A percentile compares a stretch with the other conserved stretches of the same genome.
phyloP scores from a whole-genome alignment of 2,797 vertebrate genomes.

The Coccyzus lansbergi region DNA sequence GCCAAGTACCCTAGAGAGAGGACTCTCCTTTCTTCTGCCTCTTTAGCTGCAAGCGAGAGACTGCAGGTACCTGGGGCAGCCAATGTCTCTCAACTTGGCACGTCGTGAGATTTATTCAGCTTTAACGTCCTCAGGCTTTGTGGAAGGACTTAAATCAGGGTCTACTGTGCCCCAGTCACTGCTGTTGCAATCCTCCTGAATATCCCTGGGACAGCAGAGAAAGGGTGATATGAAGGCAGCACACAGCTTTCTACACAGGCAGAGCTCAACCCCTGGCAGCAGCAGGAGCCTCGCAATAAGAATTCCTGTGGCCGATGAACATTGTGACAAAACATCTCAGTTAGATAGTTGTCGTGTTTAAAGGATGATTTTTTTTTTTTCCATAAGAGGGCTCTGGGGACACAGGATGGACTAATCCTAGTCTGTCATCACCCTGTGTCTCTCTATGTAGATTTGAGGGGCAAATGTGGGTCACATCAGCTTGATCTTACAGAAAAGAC shows the following conservation, averaged over 20 bases:
- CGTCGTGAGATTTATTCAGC: neutral
- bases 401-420: neutral
- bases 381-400: neutral
- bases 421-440: neutral
- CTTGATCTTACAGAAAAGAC: neutral
- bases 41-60: neutral
- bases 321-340: neutral
- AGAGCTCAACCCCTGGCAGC: neutral
- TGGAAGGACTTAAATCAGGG: neutral
- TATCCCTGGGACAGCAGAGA: neutral
- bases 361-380: neutral
- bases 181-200: neutral
- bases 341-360: neutral
- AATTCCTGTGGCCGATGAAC: neutral
- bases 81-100: neutral
- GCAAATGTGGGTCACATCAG: too few species aligned
- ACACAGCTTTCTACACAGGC: neutral
- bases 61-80: neutral
- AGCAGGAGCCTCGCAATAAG: neutral
- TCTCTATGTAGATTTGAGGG: neutral
- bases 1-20: neutral
- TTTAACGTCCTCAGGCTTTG: neutral
- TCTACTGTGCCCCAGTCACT: neutral
- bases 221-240: neutral
- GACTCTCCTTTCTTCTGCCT: neutral